phyloP scores from a whole-genome alignment of 2,113 vertebrate species.

The Gobio gobio region DNA sequence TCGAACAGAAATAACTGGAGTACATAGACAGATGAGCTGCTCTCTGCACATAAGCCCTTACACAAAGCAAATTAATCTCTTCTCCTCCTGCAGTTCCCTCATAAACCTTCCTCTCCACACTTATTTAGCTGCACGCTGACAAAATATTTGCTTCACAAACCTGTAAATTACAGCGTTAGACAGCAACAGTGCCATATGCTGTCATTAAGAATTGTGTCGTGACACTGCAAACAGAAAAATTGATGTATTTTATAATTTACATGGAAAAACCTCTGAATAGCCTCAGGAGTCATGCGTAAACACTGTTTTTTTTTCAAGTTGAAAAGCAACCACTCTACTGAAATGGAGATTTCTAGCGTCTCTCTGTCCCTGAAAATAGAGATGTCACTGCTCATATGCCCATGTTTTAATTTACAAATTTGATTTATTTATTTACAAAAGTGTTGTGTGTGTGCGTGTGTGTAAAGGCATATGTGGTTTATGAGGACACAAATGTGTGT shows the following conservation, averaged over 20 bases:
- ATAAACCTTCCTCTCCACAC: constrained; percentile 30
- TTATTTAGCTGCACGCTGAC: constrained; percentile 30
- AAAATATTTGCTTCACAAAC: constrained; percentile 43
- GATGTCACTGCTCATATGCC: neutral
- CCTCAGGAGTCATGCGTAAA: neutral
- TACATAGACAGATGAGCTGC: constrained; percentile 34
- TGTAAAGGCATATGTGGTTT: too few relatives aligned
- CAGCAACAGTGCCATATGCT: constrained; percentile 33
- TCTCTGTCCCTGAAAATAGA: neutral
- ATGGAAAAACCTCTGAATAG: constrained; percentile 28
- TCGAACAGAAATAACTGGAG: constrained; percentile 41
- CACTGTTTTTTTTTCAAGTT: neutral
- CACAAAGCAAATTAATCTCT: constrained; percentile 26
- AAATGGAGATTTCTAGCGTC: constrained; percentile 23
- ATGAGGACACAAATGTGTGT: neutral
- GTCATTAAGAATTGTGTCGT: constrained; percentile 37
- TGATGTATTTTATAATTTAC: constrained; percentile 25
- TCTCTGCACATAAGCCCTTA: constrained; percentile 32
- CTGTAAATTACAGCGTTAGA: constrained; percentile 36
- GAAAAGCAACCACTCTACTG: neutral
- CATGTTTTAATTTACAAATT: constrained; percentile 1
- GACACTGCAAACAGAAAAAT: constrained; percentile 33
- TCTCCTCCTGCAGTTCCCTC: constrained; percentile 18
- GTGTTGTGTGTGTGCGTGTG: neutral
- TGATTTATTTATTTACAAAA: neutral